Evolutionary conservation across 1,140 invertebrate genomes (phyloP).

Genomic region (Micrasema longulum): DNA sequence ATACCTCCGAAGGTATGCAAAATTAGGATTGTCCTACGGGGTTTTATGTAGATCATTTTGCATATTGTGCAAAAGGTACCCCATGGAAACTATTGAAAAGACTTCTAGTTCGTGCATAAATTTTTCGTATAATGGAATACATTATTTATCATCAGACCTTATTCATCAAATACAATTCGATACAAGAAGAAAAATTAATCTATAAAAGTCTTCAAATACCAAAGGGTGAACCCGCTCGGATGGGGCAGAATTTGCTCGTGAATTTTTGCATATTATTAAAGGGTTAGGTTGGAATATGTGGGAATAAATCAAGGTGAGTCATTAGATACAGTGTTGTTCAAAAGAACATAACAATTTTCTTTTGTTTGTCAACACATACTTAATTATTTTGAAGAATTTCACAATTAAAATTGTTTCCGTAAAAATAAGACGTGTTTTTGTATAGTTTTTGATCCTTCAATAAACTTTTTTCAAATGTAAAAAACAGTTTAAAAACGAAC

Average conservation of each 20-base stretch:
- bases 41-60: constrained; percentile 44
- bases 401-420: no score
- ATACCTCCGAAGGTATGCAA: constrained; percentile 46
- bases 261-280: constrained; percentile 55
- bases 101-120: constrained; percentile 50
- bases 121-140: constrained; percentile 54
- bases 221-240: constrained; percentile 29
- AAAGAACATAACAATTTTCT: neutral
- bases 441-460: no score
- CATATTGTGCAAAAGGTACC: constrained; percentile 44
- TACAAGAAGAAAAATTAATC: constrained; percentile 55
- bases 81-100: constrained; percentile 44
- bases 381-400: no score
- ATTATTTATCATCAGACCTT: constrained; percentile 54
- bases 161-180: constrained; percentile 54
- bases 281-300: constrained; percentile 44
- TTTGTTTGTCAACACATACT: no score
- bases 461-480: no score
- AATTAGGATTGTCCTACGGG: constrained; percentile 49
- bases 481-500: no score
- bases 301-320: constrained; percentile 45
- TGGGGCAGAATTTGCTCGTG: constrained; percentile 33
- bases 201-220: constrained; percentile 52
- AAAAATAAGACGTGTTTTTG: no score
- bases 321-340: neutral